Base-by-base conservation (phyloP, 2,888 invertebrate genomes). In the Perithous albicinctus region DNA sequence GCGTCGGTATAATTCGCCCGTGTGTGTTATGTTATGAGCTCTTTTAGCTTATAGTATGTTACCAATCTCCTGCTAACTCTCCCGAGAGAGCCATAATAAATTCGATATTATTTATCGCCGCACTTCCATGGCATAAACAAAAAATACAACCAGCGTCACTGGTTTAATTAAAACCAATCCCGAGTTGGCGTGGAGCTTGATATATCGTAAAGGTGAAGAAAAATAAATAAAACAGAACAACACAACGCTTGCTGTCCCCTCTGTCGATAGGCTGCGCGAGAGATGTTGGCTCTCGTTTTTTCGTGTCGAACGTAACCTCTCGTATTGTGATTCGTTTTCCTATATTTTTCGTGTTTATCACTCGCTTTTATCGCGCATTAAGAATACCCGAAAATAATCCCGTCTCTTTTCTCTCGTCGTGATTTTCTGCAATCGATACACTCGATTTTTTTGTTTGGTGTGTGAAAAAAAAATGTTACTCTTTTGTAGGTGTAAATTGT, bases 11-110 rank as follows among this genome's bases (percentile, higher is more conserved):
- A 70, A 70, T 41, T 56, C 69, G 69, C 5, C 38, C 41, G 80
- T 80, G 7, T 32, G 85, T 86, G 84, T 84, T 84, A 83, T 86
- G 82, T 86, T 85, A 80, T 83, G 80, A 83, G 84, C 59, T 82
- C 79, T 66, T 80, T 63, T 38, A 61, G 77, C 79, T 66, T 80
- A 64, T 38, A 61, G 77, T 70, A 82, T 64, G 66, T 83, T 80
- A 67, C 73, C 38, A 46, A 67, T 73, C 75, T 51, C 80, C 38
- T 18, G 20, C 20, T 12, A 20, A n/a, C 18, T 61, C 56, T 29
- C 15, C n/a, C 5, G 18, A 20, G 26, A 29, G 32, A 67, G 1
- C 12, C 51, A 54, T 20, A 1, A 12, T 54, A n/a, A n/a, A n/a
- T 54, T 3, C 35, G 1, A 29, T 35, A 35, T 67, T 23, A 48